phyloP scores from a whole-genome alignment of 2,797 vertebrate genomes.

The Lepidocolaptes lacrymiger region DNA sequence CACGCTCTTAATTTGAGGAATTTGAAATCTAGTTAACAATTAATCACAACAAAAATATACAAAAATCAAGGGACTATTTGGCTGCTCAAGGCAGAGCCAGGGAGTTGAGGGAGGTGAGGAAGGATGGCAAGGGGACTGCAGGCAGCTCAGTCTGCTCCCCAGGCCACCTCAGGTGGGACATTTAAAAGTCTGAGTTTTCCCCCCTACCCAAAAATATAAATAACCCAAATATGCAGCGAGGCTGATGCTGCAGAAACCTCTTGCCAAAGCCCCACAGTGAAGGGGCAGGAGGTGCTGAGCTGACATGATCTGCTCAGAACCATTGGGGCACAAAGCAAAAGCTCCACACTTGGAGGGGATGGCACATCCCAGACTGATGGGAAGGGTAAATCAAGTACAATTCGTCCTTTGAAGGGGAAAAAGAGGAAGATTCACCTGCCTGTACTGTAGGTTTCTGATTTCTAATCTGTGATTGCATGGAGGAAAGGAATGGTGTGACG shows the following conservation, averaged over 20 bases:
- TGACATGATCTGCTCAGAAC: background rate
- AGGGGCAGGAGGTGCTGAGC: background rate
- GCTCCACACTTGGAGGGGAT: background rate
- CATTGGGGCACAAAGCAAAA: background rate
- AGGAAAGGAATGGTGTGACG: background rate
- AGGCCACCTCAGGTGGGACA: fast-evolving
- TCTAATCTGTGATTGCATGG: background rate
- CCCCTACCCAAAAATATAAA: background rate
- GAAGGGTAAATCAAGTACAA: background rate
- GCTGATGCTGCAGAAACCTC: background rate
- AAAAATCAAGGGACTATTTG: background rate
- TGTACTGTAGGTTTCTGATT: background rate
- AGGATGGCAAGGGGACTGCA: background rate
- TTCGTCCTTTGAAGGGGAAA: background rate
- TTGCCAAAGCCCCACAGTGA: background rate
- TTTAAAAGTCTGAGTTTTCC: background rate
- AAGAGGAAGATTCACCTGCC: background rate
- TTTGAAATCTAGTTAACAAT: background rate
- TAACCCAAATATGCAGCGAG: background rate
- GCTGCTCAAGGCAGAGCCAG: background rate
- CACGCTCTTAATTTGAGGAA: background rate
- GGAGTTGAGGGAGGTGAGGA: background rate
- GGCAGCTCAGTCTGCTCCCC: background rate
- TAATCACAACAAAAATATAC: background rate
- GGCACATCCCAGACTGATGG: background rate